Evolutionary conservation across 1,140 invertebrate species (phyloP).

Genomic region (Lepidurus arcticus): DNA sequence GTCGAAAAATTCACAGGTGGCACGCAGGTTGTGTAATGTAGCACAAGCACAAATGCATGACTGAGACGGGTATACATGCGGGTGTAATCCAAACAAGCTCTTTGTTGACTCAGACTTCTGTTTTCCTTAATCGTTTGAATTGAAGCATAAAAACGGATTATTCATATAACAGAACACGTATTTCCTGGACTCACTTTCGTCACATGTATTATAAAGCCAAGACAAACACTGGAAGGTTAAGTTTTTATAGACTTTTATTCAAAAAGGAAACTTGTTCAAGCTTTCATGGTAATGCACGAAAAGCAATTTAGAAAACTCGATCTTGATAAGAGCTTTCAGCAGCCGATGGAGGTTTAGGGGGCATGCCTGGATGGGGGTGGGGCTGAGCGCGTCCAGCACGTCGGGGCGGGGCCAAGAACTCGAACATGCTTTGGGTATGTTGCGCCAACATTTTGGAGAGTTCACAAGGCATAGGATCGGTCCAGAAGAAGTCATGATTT

Average conservation of each 20-base stretch:
- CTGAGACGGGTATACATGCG: background rate
- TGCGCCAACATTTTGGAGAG: conserved; percentile 87
- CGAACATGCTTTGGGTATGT: conserved; percentile 93
- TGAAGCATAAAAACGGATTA: background rate
- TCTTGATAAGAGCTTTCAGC: conserved; percentile 67
- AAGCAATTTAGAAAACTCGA: conserved; percentile 59
- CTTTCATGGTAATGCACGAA: background rate
- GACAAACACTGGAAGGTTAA: too few species aligned
- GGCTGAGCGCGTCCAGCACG: conserved; percentile 59
- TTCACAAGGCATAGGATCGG: conserved; percentile 89
- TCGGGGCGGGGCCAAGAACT: conserved; percentile 80
- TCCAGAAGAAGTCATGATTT: conserved; percentile 98
- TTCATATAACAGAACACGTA: too few species aligned
- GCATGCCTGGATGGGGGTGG: conserved; percentile 59
- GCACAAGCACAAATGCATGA: background rate
- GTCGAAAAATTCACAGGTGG: background rate
- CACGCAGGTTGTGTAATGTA: background rate
- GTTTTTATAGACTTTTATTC: too few species aligned
- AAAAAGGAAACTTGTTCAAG: too few species aligned
- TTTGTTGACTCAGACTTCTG: background rate
- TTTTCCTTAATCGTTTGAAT: background rate
- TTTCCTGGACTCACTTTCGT: too few species aligned
- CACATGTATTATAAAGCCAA: too few species aligned
- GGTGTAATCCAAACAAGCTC: background rate
- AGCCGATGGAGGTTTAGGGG: conserved; percentile 43